Base-by-base conservation (phyloP, 2,113 vertebrate genomes). In the Zeus faber region DNA sequence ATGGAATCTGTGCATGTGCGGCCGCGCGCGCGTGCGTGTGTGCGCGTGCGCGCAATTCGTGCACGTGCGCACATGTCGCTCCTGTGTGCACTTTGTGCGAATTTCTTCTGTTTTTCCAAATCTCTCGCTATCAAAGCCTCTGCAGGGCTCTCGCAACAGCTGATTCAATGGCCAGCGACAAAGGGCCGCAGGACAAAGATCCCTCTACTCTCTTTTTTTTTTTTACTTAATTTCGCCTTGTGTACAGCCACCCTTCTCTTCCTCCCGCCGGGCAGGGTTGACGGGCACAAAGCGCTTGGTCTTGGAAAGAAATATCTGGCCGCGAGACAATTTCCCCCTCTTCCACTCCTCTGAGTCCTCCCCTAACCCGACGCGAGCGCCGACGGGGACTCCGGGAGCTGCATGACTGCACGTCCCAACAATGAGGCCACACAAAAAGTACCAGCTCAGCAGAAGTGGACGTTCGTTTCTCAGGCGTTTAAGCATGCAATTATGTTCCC, bases 371-470 rank as follows among this genome's bases (percentile, higher is more conserved):
- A 81, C 72, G 64, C 62, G 79, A 82, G 67, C 59, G 62, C 72
- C 67, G 62, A 71, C 68, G 27, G 70, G 60, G 65, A 70, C 71
- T 81, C 69, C 70, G 74, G 82, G 86, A 65, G 67, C 76, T 88
- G 83, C 83, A 86, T 86, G 84, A 85, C 84, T 87, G 85, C 80
- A 77, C 74, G 65, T 79, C 76, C 74, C 76, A 78, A 85, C 81
- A 87, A 85, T 83, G 83, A 83, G 81, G 77, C 76, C 81, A 84
- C 85, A 85, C 79, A 87, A 81, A 86, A 83, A 75, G 57, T 54
- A 72, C 68, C 67, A 72, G 33, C 69, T 87, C 83, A 87, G 83
- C 85, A 87, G 74, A 87, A 87, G 77, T 82, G 77, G 74, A 80
- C 68, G 66, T 81, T 70, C 72, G 54, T 76, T 87, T 84, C 83